Percentiles rank a stretch among this genome's conserved stretches.
phyloP scores from a whole-genome alignment of 1,140 invertebrate species.

The Arion vulgaris region DNA sequence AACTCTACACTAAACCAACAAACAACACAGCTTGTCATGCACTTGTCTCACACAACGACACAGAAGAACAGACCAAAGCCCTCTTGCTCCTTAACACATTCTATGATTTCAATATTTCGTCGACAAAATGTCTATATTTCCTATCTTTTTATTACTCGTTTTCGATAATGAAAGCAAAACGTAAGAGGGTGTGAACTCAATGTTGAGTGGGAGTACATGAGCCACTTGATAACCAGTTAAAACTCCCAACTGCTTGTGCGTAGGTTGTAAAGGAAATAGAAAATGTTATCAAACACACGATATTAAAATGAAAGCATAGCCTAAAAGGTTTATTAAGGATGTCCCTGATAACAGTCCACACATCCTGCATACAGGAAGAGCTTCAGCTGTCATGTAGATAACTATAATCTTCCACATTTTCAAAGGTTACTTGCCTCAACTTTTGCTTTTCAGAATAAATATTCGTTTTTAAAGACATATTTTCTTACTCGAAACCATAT shows the following conservation, averaged over 20 bases:
- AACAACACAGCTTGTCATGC: neutral
- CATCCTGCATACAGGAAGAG: neutral
- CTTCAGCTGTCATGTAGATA: neutral
- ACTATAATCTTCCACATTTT: neutral
- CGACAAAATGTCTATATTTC: neutral
- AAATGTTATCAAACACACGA: neutral
- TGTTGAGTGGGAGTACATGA: neutral
- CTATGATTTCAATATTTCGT: neutral
- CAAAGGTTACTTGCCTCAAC: neutral
- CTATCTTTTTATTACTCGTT: constrained; percentile 18
- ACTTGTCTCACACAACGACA: neutral
- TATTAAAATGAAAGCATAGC: neutral
- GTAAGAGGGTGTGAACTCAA: neutral
- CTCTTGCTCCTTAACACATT: neutral
- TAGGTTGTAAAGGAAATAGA: neutral
- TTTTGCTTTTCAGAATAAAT: neutral
- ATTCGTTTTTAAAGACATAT: neutral
- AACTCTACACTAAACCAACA: no score
- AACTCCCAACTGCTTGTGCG: neutral
- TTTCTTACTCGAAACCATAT: neutral
- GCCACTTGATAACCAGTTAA: constrained; percentile 14
- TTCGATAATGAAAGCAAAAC: constrained; percentile 19
- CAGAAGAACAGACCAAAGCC: neutral
- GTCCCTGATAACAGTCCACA: neutral
- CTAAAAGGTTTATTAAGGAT: neutral